A percentile compares a stretch with the other conserved stretches of the same genome.
phyloP scores from a whole-genome alignment of 2,113 vertebrate genomes.

The Oreochromis aureus region DNA sequence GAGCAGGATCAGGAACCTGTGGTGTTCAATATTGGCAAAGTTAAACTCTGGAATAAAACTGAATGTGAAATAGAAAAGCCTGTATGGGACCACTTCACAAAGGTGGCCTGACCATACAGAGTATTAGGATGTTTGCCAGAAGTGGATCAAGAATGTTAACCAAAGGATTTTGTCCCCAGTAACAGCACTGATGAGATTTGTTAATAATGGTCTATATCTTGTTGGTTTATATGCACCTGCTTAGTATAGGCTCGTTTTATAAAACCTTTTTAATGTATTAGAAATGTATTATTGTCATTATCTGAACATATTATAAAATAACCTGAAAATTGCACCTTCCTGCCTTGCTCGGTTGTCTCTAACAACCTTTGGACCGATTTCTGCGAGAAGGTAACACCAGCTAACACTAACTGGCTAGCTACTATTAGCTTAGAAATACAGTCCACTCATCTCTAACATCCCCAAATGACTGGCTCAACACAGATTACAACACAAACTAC shows the following conservation, averaged over 20 bases:
- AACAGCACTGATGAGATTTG: not conserved
- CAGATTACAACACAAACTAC: not conserved
- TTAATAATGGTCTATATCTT: too few species aligned
- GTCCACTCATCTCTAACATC: not conserved
- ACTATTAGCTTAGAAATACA: not conserved
- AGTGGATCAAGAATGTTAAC: not conserved
- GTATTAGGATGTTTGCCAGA: not conserved
- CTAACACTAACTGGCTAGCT: not conserved
- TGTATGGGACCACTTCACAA: not conserved
- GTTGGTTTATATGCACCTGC: not conserved
- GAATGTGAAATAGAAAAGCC: not conserved
- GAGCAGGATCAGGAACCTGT: not conserved
- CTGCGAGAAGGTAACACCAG: not conserved
- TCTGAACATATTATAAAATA: not conserved
- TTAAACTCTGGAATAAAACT: not conserved
- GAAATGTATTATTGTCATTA: not conserved
- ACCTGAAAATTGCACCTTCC: not conserved
- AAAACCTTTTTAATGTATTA: not conserved
- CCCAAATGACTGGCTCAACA: not conserved
- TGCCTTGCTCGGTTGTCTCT: too few species aligned
- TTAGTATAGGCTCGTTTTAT: not conserved
- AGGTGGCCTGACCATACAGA: not conserved
- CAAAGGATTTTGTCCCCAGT: not conserved
- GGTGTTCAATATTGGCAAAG: not conserved
- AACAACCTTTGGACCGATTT: not conserved